phyloP scores from a whole-genome alignment of 2,113 vertebrate species.

The Rana temporaria region DNA sequence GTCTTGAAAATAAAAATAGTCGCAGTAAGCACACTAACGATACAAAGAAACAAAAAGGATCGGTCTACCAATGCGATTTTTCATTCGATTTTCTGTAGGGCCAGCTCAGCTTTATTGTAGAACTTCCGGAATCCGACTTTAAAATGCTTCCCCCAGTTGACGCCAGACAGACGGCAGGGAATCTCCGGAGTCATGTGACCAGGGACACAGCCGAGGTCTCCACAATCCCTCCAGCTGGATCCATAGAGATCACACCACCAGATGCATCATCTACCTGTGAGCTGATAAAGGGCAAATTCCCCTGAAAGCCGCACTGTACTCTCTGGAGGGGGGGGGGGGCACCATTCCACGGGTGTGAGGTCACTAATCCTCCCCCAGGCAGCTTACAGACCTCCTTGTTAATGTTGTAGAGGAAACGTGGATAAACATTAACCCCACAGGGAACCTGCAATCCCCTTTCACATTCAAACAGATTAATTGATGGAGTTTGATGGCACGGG shows the following conservation, averaged over 20 bases:
- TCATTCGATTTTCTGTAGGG: too few species aligned
- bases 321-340: conserved; percentile 24
- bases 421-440: conserved; percentile 62
- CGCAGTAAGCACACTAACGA: too few species aligned
- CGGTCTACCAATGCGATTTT: too few species aligned
- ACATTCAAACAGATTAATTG: conserved; percentile 56
- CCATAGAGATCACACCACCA: neutral
- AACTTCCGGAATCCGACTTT: too few species aligned
- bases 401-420: conserved; percentile 47
- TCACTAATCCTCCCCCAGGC: conserved; percentile 34
- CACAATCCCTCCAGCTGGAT: neutral
- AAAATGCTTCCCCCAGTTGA: too few species aligned
- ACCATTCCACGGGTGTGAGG: conserved; percentile 35
- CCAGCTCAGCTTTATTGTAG: too few species aligned
- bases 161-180: neutral
- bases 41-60: too few species aligned
- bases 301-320: conserved; percentile 13
- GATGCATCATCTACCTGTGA: conserved; percentile 6
- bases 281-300: conserved; percentile 8
- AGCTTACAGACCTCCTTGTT: conserved; percentile 59
- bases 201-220: neutral
- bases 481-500: conserved; percentile 51
- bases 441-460: conserved; percentile 63
- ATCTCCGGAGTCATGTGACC: neutral
- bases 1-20: too few species aligned